These are phyloP conservation scores for Orchestia grillus DNA, from an alignment of 1,140 invertebrate species.

Conservation along the genomic window DNA sequence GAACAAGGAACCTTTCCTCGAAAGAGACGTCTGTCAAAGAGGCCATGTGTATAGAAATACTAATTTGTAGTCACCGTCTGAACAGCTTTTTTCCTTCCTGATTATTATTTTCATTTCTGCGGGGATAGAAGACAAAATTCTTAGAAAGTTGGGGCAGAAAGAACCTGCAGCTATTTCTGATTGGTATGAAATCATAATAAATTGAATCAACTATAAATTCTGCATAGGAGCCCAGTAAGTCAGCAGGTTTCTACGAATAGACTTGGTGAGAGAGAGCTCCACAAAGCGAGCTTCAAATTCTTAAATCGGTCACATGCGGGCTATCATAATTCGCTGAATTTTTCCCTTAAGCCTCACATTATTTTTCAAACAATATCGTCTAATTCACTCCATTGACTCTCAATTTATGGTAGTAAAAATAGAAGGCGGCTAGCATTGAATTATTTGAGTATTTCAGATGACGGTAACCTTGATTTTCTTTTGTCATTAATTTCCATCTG, in stretches of 20 bases:
- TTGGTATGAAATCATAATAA: no score
- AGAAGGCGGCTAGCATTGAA: background rate
- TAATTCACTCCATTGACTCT: background rate
- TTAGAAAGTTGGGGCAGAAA: background rate
- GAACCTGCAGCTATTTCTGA: background rate
- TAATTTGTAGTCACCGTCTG: background rate
- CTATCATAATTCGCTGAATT: background rate
- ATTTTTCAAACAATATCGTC: background rate
- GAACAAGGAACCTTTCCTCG: background rate
- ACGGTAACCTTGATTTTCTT: background rate
- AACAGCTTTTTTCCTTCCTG: background rate
- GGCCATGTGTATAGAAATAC: background rate
- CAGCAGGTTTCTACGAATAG: background rate
- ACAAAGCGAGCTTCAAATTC: background rate
- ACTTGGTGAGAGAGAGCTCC: background rate
- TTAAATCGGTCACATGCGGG: background rate
- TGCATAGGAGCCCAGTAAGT: background rate
- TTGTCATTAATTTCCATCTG: no score
- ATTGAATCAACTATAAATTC: no score
- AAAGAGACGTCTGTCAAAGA: background rate
- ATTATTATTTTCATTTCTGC: background rate
- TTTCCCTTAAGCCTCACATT: background rate
- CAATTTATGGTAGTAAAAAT: background rate
- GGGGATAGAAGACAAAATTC: background rate
- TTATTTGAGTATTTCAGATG: background rate